Evolutionary conservation across 2,888 invertebrate genomes (phyloP), one percentile per base, ranked within the genome.

Genomic region (Synergus itoensis): DNA sequence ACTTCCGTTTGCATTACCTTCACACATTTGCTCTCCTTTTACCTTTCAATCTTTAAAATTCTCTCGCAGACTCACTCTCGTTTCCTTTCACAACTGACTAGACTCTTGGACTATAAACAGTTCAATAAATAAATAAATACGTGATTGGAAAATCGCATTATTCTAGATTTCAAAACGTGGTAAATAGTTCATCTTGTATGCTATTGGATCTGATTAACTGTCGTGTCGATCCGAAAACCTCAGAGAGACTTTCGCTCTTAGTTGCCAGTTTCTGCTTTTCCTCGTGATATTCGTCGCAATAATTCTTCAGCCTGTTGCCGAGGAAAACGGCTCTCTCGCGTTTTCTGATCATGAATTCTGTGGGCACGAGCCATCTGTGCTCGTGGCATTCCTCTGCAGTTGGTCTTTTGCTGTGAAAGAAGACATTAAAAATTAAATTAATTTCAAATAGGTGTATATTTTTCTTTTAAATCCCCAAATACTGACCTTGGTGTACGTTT

Each of bases 331-430:
- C 96, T 79, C 97, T 94, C 92, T 99, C 98, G 48, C 99, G 94
- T 92, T 98, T 97, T 92, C 96, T 97, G 88, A 98, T 96, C 96
- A 99, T 98, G 91, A 96, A 97, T 92, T 99, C 98, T 57, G 97
- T 96, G 63, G 97, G 96, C 87, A 97, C 94, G 79, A 99, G 94
- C 99, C 99, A 99, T 92, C 98, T 96, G 92, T 99, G 98, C 91
- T 99, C 98, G 91, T 97, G 95, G 89, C 98, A 98, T 92, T 99
- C 99, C 92, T 99, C 99, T 0, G 97, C 96, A 69, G 96, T 95
- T 83, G 99, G 98, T 88, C 99, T 94, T 95, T 99, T 99, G 86
- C 98, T 98, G 89, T 98, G 89, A 77, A 94, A 93, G 84, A 82
- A 82, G 84, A 83, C 81, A 78, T 79, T 76, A 82, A 77, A 53